Conservation (phyloP, 2,888 invertebrate species). For the Nephrocerus scutellatus region DNA sequence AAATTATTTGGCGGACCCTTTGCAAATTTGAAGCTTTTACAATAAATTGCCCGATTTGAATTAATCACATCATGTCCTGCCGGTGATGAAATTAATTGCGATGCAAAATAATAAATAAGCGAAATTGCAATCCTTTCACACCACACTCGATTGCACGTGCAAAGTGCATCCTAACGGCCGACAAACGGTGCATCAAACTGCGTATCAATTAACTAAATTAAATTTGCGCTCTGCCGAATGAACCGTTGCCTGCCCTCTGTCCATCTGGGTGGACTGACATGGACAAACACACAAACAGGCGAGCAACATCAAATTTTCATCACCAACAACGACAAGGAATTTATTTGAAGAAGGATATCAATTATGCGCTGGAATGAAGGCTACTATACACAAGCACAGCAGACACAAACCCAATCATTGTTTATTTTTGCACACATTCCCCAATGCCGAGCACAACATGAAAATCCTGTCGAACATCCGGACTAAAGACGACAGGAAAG, state of each 20-base stretch:
- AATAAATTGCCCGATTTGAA: constrained; percentile 30
- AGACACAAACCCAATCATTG: too few relatives aligned
- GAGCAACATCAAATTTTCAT: constrained; percentile 19
- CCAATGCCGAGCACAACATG: too few relatives aligned
- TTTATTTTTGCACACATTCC: too few relatives aligned
- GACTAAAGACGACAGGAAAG: background rate
- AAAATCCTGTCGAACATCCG: background rate
- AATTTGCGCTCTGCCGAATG: constrained; percentile 40
- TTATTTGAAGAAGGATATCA: constrained; percentile 39
- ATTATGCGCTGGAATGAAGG: constrained; percentile 40
- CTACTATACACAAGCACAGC: too few relatives aligned
- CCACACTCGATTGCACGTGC: constrained; percentile 21
- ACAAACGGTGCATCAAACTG: constrained; percentile 35
- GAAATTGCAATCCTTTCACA: constrained; percentile 22
- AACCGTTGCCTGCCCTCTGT: too few relatives aligned
- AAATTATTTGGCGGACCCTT: constrained; percentile 27
- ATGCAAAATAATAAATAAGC: constrained; percentile 23
- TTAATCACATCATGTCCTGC: constrained; percentile 29
- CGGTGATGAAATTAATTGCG: constrained; percentile 32
- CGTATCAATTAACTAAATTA: constrained; percentile 47
- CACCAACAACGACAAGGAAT: constrained; percentile 26
- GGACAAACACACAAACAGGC: too few relatives aligned
- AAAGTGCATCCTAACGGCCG: constrained; percentile 13
- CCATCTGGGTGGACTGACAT: too few relatives aligned
- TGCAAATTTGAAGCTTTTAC: constrained; percentile 27